These are phyloP conservation scores for Antechinus stuartii DNA, from an alignment of 2,113 vertebrate genomes.

Conservation along the genomic window DNA sequence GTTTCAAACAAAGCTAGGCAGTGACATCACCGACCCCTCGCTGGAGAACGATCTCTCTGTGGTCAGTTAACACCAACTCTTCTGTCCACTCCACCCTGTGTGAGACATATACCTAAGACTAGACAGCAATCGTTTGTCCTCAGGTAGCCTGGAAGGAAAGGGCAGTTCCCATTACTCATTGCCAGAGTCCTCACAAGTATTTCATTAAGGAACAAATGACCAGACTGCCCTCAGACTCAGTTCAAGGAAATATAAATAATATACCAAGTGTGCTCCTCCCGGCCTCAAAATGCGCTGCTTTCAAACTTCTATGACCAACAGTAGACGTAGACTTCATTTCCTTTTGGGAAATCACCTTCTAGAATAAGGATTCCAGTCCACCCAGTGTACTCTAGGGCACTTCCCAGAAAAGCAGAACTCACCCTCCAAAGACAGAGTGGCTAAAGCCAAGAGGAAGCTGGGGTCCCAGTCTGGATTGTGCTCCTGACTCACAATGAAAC, in stretches of 20 bases:
- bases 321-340: not conserved
- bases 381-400: not conserved
- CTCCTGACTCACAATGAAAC: not conserved
- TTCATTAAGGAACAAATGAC: not conserved
- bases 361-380: not conserved
- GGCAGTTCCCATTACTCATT: not conserved
- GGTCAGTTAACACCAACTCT: not conserved
- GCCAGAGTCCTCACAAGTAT: not conserved
- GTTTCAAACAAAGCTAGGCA: not conserved
- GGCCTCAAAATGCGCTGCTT: not conserved
- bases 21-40: not conserved
- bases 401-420: not conserved
- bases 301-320: not conserved
- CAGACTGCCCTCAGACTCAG: not conserved
- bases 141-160: not conserved
- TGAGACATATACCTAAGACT: not conserved
- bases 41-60: not conserved
- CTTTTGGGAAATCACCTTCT: not conserved
- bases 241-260: not conserved
- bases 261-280: not conserved
- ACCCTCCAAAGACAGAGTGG: not conserved
- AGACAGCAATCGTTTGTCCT: not conserved
- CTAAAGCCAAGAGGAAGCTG: not conserved
- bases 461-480: not conserved
- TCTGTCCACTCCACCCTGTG: not conserved